Conservation (phyloP, 64 coral and sea anemone genomes). For the Pocillopora verrucosa region DNA sequence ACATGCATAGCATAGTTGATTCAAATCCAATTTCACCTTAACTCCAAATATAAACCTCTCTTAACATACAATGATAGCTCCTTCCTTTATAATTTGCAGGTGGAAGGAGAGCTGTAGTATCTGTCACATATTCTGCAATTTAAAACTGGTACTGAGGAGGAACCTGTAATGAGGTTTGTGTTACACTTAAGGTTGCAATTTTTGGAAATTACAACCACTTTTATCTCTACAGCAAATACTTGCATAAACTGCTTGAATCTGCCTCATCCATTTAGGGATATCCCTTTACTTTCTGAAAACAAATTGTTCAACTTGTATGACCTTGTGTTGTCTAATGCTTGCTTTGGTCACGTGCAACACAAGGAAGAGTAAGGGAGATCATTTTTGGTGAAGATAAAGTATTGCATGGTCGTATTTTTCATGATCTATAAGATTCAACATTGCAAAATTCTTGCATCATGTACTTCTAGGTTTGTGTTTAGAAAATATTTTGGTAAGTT, state of each 20-base stretch:
- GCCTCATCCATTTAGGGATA: conserved; percentile 7
- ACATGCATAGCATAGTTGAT: background rate
- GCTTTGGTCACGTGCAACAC: conserved; percentile 18
- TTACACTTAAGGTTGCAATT: background rate
- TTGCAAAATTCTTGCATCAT: too few relatives aligned
- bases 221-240: conserved; percentile 47
- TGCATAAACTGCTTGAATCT: conserved; percentile 50
- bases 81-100: conserved; percentile 15
- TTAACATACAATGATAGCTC: conserved; percentile 7
- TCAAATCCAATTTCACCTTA: background rate
- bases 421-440: too few relatives aligned
- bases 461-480: too few relatives aligned
- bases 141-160: conserved; percentile 29
- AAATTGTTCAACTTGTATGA: conserved; percentile 43
- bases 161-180: conserved; percentile 21
- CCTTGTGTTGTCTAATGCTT: conserved; percentile 24
- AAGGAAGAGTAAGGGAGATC: background rate
- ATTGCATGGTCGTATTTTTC: too few relatives aligned
- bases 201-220: background rate
- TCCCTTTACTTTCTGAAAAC: conserved; percentile 12
- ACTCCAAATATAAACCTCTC: background rate
- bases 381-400: too few relatives aligned
- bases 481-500: too few relatives aligned
- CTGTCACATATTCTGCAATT: conserved; percentile 46
- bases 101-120: conserved; percentile 24